A percentile compares a stretch with the other conserved stretches of the same genome.
phyloP scores from a whole-genome alignment of 2,113 vertebrate species.

The Scatophagus argus region DNA sequence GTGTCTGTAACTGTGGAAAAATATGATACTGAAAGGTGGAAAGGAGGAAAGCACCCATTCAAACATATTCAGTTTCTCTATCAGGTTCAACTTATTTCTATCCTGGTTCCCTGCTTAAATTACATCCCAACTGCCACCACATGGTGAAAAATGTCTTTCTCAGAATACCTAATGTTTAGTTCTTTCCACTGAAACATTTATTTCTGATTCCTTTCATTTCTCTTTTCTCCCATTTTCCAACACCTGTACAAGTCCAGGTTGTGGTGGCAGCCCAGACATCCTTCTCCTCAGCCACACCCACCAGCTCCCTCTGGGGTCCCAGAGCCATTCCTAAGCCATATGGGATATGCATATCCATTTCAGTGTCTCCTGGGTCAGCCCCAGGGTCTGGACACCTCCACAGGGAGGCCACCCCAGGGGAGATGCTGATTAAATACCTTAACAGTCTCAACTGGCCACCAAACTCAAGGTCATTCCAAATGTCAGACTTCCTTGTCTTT shows the following conservation, averaged over 20 bases:
- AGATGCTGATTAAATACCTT: slow-evolving; percentile 20
- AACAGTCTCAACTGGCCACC: slow-evolving; percentile 13
- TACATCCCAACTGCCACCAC: neutral
- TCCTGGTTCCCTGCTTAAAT: neutral
- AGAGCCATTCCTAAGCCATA: slow-evolving; percentile 44
- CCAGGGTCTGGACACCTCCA: slow-evolving; percentile 34
- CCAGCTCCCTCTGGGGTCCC: slow-evolving; percentile 18
- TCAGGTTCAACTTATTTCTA: neutral
- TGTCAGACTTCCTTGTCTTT: neutral
- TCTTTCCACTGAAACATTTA: neutral
- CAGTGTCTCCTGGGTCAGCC: slow-evolving; percentile 32
- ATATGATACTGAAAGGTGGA: neutral
- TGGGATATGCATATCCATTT: slow-evolving; percentile 48
- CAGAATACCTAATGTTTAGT: neutral
- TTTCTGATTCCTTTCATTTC: neutral
- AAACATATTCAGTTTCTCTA: slow-evolving; percentile 15
- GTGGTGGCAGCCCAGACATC: slow-evolving; percentile 24
- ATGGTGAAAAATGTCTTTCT: neutral
- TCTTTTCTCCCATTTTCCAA: neutral
- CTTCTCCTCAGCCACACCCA: slow-evolving; percentile 27
- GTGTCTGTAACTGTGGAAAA: neutral
- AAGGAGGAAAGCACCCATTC: too few species aligned
- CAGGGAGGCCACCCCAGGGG: slow-evolving; percentile 16
- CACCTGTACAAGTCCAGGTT: slow-evolving; percentile 4
- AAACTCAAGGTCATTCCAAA: neutral